Conservation (phyloP, 2,797 vertebrate genomes). For the Hapalemur alaotrensis region DNA sequence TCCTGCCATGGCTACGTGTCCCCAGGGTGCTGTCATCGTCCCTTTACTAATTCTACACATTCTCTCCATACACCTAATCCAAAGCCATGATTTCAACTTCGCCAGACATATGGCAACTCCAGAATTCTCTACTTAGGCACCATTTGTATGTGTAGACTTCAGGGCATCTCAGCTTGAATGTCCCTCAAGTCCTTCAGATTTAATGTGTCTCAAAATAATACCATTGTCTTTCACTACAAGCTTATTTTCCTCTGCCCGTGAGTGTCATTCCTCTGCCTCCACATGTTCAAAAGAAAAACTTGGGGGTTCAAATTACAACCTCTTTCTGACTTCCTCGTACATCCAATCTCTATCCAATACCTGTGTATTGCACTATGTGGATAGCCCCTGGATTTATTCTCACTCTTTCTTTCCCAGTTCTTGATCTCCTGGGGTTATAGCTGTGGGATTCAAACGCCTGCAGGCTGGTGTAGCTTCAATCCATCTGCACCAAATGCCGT, state of each 20-base stretch:
- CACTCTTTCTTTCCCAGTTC: not conserved
- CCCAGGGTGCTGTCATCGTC: not conserved
- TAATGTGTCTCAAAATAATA: not conserved
- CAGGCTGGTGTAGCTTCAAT: not conserved
- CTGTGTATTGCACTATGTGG: not conserved
- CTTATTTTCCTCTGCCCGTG: not conserved
- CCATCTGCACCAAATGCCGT: not conserved
- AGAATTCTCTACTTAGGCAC: not conserved
- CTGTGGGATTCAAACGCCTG: fast-evolving
- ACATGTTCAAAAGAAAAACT: not conserved
- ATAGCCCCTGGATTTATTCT: not conserved
- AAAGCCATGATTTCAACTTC: not conserved
- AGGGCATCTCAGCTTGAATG: not conserved
- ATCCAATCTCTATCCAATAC: not conserved
- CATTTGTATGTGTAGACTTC: not conserved
- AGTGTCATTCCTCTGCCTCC: not conserved
- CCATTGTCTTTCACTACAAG: not conserved
- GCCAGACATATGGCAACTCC: not conserved
- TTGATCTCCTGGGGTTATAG: not conserved
- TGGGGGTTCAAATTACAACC: no score
- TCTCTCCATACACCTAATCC: not conserved
- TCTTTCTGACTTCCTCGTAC: not conserved
- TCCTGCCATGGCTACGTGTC: no score
- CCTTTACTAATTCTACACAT: not conserved
- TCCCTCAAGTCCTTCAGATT: not conserved